A percentile compares a stretch with the other conserved stretches of the same genome.
Conservation (phyloP, 2,113 vertebrate species). For the Burhinus oedicnemus region DNA sequence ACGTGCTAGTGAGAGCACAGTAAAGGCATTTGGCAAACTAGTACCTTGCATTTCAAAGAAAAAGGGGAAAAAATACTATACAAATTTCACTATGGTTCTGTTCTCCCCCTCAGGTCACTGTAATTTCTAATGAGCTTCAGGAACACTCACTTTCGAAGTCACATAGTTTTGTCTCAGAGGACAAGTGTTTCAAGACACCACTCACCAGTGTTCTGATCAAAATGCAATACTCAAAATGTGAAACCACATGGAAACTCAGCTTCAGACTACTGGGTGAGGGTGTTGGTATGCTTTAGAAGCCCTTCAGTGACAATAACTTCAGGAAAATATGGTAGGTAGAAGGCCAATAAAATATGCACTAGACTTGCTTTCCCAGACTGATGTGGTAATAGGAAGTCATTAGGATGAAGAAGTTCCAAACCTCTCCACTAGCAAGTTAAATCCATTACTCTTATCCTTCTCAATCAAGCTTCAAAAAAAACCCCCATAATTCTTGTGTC, state of each 20-base stretch:
- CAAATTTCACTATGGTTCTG: not conserved
- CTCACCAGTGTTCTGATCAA: not conserved
- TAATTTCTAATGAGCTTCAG: not conserved
- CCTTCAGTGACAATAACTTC: not conserved
- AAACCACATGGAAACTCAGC: not conserved
- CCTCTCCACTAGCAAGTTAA: not conserved
- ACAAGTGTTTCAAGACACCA: not conserved
- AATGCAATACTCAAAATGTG: not conserved
- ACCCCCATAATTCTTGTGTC: not conserved
- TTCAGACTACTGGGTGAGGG: not conserved
- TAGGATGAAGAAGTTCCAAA: not conserved
- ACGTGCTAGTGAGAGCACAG: not conserved
- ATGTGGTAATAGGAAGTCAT: not conserved
- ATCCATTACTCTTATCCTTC: not conserved
- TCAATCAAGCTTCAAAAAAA: not conserved
- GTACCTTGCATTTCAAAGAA: not conserved
- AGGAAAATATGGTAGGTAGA: not conserved
- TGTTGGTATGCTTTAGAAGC: not conserved
- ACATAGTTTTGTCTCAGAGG: not conserved
- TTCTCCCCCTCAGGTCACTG: not conserved
- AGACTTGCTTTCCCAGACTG: not conserved
- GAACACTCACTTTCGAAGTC: not conserved
- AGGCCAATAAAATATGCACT: not conserved
- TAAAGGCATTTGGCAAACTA: not conserved
- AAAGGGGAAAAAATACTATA: not conserved